These are phyloP conservation scores for Baronia brevicornis DNA, from an alignment of 2,888 invertebrate species.

Conservation along the genomic window DNA sequence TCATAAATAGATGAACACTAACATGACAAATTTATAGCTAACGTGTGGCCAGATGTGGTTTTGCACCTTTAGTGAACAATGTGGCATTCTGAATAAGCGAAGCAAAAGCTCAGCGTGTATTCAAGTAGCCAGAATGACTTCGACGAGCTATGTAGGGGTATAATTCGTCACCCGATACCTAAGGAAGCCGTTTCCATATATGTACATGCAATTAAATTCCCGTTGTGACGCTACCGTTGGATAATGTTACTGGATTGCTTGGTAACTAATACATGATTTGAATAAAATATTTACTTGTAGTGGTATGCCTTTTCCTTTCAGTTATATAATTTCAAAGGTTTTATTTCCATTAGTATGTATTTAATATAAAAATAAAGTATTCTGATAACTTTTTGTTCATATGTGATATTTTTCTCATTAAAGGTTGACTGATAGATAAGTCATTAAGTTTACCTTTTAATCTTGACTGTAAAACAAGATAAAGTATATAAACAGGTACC, in stretches of 20 bases:
- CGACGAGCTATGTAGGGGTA: conserved; percentile 19
- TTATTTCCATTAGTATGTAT: too few relatives aligned
- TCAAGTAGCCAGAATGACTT: conserved; percentile 33
- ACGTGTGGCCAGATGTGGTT: conserved; percentile 22
- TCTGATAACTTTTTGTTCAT: too few relatives aligned
- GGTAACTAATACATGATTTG: not conserved
- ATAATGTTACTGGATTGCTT: conserved; percentile 1
- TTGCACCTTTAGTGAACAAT: conserved; percentile 33
- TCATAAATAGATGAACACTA: not conserved
- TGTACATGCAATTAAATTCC: conserved; percentile 1
- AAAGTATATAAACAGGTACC: too few relatives aligned
- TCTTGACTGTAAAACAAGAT: too few relatives aligned
- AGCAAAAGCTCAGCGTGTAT: conserved; percentile 43
- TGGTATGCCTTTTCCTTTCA: not conserved
- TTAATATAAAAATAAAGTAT: too few relatives aligned
- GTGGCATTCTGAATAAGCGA: conserved; percentile 36
- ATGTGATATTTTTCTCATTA: too few relatives aligned
- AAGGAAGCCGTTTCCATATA: conserved; percentile 5
- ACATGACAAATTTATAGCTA: conserved; percentile 1
- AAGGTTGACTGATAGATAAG: too few relatives aligned
- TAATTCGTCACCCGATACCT: conserved; percentile 18
- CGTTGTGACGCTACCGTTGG: not conserved
- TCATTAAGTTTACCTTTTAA: too few relatives aligned
- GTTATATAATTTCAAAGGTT: too few relatives aligned
- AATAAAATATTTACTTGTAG: not conserved